Base-by-base conservation (phyloP, 2,888 invertebrate genomes). In the Gymnosoma rotundatum region DNA sequence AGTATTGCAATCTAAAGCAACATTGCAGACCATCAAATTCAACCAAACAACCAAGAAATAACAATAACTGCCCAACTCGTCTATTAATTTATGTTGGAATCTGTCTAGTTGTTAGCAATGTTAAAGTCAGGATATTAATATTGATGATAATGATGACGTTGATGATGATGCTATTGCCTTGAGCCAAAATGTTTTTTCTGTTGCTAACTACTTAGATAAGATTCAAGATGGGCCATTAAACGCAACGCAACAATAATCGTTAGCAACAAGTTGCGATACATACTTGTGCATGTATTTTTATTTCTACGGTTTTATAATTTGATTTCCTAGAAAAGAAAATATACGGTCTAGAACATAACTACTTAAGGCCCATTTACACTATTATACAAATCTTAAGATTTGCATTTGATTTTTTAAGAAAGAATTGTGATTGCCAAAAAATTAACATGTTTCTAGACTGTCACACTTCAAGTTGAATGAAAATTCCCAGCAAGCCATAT, bases 251-350 rank as follows among this genome's bases (percentile, higher is more conserved):
- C 58, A 82, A 70, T 70, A 75, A 76, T 70, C 52, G 58, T 70
- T 76, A 45, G 70, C 81, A 81, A 75, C 75, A 81, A 70, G 81
- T 70, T 64, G 70, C 50, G 21, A 20, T 32, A 63, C 10, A 50
- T 67, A 20, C 52, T 32, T 60, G 58, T 42, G 45, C 32, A 56
- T 63, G 45, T 21, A 32, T 61, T 69, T 67, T 6, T n/a, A 56
- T 58, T 75, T 32, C 25, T 32, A 5, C 25, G 25, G 5, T 32
- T 81, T 61, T 48, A 69, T 42, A 58, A 38, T 81, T 58, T 64
- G 58, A 70, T 76, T 82, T 70, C 70, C 60, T n/a, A 70, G 75
- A 75, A 76, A 16, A 69, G 42, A 9, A 16, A 12, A 63, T 10
- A 61, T 67, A n/a, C n/a, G 18, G 18, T 79, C 8, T 38, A 20